These are phyloP conservation scores for Anseranas semipalmata DNA, from an alignment of 2,113 vertebrate species.

Conservation along the genomic window DNA sequence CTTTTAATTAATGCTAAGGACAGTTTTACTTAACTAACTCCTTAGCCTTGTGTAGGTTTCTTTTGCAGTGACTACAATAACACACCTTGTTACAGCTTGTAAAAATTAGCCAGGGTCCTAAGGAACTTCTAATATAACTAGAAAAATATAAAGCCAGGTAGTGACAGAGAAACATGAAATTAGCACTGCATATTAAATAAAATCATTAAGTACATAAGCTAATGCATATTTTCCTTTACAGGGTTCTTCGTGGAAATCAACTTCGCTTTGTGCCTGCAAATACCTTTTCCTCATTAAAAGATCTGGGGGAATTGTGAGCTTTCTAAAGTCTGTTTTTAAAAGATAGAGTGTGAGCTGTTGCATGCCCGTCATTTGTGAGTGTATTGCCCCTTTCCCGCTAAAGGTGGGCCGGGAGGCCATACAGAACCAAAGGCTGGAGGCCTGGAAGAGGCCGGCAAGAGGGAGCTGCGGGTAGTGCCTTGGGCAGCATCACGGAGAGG, in stretches of 20 bases:
- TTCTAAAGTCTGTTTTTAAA: neutral
- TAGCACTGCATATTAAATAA: neutral
- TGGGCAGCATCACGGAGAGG: neutral
- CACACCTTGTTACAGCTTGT: neutral
- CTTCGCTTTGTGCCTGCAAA: conserved; percentile 80
- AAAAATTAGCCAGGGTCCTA: neutral
- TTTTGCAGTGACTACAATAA: neutral
- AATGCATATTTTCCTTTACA: conserved; percentile 40
- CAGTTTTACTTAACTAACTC: neutral
- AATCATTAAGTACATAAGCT: neutral
- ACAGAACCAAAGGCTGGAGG: neutral
- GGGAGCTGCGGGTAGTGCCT: neutral
- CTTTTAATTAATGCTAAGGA: neutral
- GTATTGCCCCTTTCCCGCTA: neutral
- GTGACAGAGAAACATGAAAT: neutral
- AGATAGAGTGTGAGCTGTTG: neutral
- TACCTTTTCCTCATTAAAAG: conserved; percentile 81
- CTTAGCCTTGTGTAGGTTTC: neutral
- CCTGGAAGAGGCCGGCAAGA: neutral
- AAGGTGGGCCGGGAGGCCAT: neutral
- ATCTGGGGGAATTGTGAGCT: conserved; percentile 79
- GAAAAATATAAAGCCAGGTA: neutral
- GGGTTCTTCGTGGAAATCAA: conserved; percentile 81
- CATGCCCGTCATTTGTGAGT: neutral
- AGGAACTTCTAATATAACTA: neutral